A percentile compares a stretch with the other conserved stretches of the same genome.
Evolutionary conservation across 2,113 vertebrate species (phyloP).

Genomic region (Calidris pygmaea): DNA sequence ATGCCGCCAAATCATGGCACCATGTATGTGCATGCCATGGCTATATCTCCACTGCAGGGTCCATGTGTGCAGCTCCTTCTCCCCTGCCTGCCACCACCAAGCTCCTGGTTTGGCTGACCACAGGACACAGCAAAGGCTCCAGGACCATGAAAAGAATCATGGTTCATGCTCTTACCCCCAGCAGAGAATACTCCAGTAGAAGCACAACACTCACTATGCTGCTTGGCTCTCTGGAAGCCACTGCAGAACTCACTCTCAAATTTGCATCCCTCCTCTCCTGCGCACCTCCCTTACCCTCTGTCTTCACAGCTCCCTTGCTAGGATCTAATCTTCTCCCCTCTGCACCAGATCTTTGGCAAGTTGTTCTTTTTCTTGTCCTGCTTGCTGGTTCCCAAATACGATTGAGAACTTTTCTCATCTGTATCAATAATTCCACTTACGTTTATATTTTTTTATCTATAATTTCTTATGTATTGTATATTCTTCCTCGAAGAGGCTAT

Average conservation of each 20-base stretch:
- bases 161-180: background rate
- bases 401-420: background rate
- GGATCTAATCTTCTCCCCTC: background rate
- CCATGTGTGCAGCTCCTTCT: background rate
- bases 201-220: background rate
- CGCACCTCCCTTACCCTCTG: too few relatives aligned
- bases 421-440: background rate
- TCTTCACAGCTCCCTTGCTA: background rate
- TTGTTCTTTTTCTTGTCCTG: background rate
- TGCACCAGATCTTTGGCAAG: background rate
- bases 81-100: background rate
- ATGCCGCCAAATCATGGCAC: background rate
- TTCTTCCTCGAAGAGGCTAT: background rate
- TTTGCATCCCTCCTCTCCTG: background rate
- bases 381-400: background rate
- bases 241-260: background rate
- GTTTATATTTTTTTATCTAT: background rate
- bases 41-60: background rate
- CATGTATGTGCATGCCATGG: too few relatives aligned
- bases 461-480: background rate
- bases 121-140: background rate
- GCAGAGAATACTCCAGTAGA: background rate
- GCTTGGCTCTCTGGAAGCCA: background rate
- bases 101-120: background rate
- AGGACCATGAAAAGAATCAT: rapidly evolving